phyloP scores from a whole-genome alignment of 2,113 vertebrate species.

The Ploceus nigricollis region DNA sequence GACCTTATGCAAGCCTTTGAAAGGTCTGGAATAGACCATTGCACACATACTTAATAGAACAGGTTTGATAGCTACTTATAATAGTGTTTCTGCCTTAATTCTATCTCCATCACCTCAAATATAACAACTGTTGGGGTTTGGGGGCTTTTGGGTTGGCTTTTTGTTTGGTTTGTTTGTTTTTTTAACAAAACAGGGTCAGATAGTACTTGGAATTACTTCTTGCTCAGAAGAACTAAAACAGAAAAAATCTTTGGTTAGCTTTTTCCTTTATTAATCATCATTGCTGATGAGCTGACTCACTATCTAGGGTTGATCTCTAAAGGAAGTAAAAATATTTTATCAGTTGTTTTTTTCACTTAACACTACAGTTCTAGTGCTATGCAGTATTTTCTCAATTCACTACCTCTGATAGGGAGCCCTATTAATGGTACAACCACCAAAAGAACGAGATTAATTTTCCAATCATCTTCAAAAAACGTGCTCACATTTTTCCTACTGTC shows the following conservation, averaged over 20 bases:
- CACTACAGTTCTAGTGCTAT: background rate
- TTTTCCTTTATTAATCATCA: background rate
- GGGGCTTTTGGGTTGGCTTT: too few relatives aligned
- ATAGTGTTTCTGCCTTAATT: background rate
- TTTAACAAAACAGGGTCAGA: background rate
- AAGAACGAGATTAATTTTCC: background rate
- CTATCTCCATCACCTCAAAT: background rate
- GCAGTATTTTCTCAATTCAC: background rate
- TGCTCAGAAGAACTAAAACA: background rate
- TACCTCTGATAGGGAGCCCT: background rate
- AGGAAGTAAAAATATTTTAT: background rate
- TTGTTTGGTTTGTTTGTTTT: background rate
- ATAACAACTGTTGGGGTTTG: background rate
- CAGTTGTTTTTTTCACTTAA: background rate
- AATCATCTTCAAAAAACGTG: background rate
- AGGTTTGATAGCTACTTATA: background rate
- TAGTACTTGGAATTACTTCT: background rate
- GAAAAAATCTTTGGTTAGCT: background rate
- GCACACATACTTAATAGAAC: rapidly evolving
- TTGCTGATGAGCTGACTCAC: background rate
- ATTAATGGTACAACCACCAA: background rate
- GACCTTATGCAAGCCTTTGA: background rate
- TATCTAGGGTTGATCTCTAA: background rate
- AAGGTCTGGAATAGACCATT: background rate
- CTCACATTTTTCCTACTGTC: background rate